A percentile compares a stretch with the other conserved stretches of the same genome.
Evolutionary conservation across 2,888 invertebrate genomes (phyloP).

Genomic region (Dendrolimus pini): DNA sequence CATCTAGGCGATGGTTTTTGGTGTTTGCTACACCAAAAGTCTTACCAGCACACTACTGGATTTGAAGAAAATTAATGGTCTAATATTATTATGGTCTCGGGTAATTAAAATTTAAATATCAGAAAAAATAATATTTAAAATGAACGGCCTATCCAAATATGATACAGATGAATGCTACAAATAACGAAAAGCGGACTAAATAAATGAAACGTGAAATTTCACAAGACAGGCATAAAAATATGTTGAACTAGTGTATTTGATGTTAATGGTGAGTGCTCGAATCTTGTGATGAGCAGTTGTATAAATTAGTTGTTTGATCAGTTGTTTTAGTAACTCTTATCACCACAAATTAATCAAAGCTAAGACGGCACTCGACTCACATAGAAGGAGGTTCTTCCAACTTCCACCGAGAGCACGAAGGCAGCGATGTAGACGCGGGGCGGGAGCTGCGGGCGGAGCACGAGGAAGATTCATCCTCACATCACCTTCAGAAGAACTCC

Average conservation of each 20-base stretch:
- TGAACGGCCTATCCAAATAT: no score
- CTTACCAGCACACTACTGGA: no score
- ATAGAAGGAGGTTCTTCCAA: conserved; percentile 87
- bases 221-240: neutral
- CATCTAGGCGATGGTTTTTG: no score
- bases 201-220: neutral
- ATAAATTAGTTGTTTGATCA: conserved; percentile 1
- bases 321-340: conserved; percentile 8
- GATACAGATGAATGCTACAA: no score
- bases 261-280: no score
- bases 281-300: no score
- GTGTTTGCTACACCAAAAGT: no score
- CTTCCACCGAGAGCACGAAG: conserved; percentile 85
- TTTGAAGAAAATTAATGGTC: no score
- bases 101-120: no score
- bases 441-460: conserved; percentile 54
- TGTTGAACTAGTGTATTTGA: no score
- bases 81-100: no score
- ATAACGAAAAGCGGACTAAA: neutral
- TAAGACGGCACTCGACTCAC: conserved; percentile 76
- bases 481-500: conserved; percentile 85
- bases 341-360: conserved; percentile 26
- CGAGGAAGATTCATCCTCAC: conserved; percentile 62
- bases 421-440: conserved; percentile 80
- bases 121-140: no score